Base-by-base conservation (phyloP, 2,797 vertebrate genomes). In the Cygnus olor region DNA sequence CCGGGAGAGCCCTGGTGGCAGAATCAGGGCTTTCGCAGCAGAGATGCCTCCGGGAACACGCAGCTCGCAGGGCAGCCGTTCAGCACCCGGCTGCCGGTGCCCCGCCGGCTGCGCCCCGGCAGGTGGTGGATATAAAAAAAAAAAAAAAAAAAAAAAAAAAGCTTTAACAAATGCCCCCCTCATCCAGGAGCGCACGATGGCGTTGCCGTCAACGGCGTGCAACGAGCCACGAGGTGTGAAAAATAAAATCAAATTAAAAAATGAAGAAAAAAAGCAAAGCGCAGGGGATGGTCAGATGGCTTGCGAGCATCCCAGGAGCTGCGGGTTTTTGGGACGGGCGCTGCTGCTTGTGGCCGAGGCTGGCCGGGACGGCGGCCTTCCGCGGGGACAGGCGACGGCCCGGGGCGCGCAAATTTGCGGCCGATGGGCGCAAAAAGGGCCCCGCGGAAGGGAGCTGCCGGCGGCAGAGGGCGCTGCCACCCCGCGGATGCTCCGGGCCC, bases 381-480 rank as follows among this genome's bases (percentile, higher is more conserved):
- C 19, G 40, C 28, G 28, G 40, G 40, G 40, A 64, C 12, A 18
- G 63, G 40, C 40, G 63, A 21, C 63, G 40, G 40, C 18, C 11
- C 27, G 61, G 27, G 27, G 27, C 19, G 38, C 18, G 61, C 38
- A 64, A 42, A 42, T 63, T 25, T 42, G 61, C 61, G 61, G 24
- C 49, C 36, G 38, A 27, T 40, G 60, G 17, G 27, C 9, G 69
- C 54, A 49, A 49, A 49, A 49, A 49, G 24, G 49, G 49, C 58
- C n/a, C 64, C 9, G 10, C 32, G 17, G n/a, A 14, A 32, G 14
- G 27, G 11, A 25, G 14, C 11, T 0, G 54, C 79, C 12, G 51
- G 22, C 42, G 51, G 89, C 78, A 95, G 91, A 70, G 81, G 94
- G 91, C 64, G 89, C 91, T 93, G 91, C 72, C 30, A 57, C 57